Conservation (phyloP, 2,113 vertebrate genomes). For the Mixornis gularis region DNA sequence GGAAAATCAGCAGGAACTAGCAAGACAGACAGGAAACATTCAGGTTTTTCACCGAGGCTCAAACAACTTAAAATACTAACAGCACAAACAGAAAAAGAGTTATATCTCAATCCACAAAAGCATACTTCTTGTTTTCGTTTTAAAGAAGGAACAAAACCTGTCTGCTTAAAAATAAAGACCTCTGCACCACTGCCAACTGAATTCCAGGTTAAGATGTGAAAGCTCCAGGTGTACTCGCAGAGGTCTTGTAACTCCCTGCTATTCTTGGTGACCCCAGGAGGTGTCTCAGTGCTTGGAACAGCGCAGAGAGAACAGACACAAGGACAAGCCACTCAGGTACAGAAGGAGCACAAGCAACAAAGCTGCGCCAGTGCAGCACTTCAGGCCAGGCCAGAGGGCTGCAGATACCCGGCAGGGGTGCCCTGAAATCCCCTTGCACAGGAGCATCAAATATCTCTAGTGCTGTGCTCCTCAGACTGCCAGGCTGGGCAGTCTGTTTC, state of each 20-base stretch:
- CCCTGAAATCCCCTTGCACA: background rate
- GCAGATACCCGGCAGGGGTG: fast-evolving
- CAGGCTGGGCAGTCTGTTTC: background rate
- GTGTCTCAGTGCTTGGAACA: background rate
- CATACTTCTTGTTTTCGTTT: background rate
- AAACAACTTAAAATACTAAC: background rate
- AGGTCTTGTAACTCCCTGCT: background rate
- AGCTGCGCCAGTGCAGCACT: background rate
- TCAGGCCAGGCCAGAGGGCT: background rate
- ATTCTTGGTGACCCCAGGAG: background rate
- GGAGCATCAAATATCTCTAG: background rate
- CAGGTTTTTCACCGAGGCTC: background rate
- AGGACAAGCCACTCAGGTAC: background rate
- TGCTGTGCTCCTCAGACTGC: background rate
- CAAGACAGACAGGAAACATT: background rate
- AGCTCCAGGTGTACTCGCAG: background rate
- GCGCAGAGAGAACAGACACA: fast-evolving
- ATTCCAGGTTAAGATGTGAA: background rate
- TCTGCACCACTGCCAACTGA: background rate
- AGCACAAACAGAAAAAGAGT: background rate
- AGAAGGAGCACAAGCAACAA: background rate
- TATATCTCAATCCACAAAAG: background rate
- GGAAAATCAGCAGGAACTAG: conserved; percentile 93
- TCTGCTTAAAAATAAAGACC: background rate
- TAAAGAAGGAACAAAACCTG: background rate